phyloP scores from a whole-genome alignment of 2,888 invertebrate genomes.

The Crossocerus cetratus region DNA sequence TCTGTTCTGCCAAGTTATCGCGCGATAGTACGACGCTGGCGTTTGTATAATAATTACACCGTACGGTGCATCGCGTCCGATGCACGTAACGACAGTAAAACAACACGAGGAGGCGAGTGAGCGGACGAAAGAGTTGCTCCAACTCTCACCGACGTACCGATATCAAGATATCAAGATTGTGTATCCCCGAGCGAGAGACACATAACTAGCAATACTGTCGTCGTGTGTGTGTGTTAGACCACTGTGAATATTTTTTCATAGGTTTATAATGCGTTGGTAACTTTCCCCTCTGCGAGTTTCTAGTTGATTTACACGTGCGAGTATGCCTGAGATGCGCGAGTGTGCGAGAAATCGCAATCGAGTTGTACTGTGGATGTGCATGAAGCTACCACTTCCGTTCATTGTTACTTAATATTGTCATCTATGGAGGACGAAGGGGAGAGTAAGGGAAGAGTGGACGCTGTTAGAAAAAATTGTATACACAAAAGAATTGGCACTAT shows the following conservation, averaged over 20 bases:
- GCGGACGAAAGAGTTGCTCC: constrained; percentile 17
- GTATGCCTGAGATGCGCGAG: constrained; percentile 29
- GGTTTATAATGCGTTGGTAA: constrained; percentile 71
- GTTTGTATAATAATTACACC: constrained; percentile 25
- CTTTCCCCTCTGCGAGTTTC: constrained; percentile 57
- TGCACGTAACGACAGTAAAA: neutral
- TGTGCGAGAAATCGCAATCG: constrained; percentile 44
- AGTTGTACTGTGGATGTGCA: constrained; percentile 48
- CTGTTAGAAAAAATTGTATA: constrained; percentile 62
- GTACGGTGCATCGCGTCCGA: neutral
- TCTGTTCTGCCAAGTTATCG: constrained; percentile 38
- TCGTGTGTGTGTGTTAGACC: constrained; percentile 71
- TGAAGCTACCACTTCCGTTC: constrained; percentile 54
- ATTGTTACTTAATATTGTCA: constrained; percentile 60
- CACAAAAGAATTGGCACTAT: constrained; percentile 62
- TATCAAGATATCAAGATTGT: constrained; percentile 55
- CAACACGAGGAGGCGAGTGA: neutral
- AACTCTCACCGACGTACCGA: constrained; percentile 47
- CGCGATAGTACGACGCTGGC: constrained; percentile 19
- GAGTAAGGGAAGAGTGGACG: constrained; percentile 37
- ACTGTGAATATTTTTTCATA: constrained; percentile 75
- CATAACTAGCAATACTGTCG: constrained; percentile 66
- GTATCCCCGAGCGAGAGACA: constrained; percentile 51
- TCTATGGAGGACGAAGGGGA: constrained; percentile 34
- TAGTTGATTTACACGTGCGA: constrained; percentile 57